Conservation (phyloP, 2,888 invertebrate genomes). For the Antitype chi region DNA sequence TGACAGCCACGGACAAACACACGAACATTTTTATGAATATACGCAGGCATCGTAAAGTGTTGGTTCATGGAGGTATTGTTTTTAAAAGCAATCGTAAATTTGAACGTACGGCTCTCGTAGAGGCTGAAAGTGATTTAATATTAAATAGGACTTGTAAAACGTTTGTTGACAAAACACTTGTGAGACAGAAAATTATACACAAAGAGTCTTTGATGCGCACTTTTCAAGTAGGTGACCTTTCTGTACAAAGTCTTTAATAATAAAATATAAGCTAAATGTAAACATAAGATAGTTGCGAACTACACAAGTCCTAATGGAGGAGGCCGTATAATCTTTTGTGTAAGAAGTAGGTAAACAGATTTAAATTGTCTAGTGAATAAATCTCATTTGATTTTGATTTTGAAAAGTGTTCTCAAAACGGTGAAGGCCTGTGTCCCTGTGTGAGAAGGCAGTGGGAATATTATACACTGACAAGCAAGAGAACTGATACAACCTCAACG, state of each 20-base stretch:
- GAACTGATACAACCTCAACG: not conserved
- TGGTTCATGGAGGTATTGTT: conserved; percentile 50
- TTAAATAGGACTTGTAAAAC: not conserved
- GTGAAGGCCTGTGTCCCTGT: no score
- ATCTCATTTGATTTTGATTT: not conserved
- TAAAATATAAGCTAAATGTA: conserved; percentile 22
- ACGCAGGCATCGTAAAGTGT: conserved; percentile 48
- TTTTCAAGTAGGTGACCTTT: not conserved
- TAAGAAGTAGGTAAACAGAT: not conserved
- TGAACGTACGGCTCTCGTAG: conserved; percentile 24
- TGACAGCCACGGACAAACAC: conserved; percentile 55
- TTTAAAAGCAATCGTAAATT: conserved; percentile 57
- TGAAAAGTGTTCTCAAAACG: not conserved
- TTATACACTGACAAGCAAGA: not conserved
- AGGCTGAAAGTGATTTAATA: not conserved
- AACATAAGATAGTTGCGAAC: not conserved
- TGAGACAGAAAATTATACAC: not conserved
- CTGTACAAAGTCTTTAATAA: conserved; percentile 9
- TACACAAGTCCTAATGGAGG: not conserved
- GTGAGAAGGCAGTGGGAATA: no score
- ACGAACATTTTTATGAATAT: conserved; percentile 52
- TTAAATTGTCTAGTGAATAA: not conserved
- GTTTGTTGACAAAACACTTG: conserved; percentile 8
- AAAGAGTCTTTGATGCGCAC: conserved; percentile 7
- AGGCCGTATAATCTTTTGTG: not conserved